A percentile compares a stretch with the other conserved stretches of the same genome.
Evolutionary conservation across 2,113 vertebrate genomes (phyloP).

Genomic region (Etheostoma spectabile): DNA sequence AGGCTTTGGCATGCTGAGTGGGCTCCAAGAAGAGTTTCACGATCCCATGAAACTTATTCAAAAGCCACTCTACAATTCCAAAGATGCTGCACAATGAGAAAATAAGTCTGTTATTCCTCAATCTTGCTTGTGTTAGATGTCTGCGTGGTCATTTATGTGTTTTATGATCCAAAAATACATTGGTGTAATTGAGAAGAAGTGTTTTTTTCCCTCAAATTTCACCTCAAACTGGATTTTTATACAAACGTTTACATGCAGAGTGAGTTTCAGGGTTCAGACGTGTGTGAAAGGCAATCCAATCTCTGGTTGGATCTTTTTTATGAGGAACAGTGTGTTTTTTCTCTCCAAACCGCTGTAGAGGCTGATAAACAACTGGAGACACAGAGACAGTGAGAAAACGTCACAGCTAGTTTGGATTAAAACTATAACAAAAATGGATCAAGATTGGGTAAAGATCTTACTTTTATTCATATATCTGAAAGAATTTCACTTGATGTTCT

Average conservation of each 20-base stretch:
- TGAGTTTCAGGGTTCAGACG: background rate
- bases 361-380: constrained; percentile 23
- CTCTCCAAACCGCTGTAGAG: constrained; percentile 5
- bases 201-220: background rate
- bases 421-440: background rate
- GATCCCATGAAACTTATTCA: constrained; percentile 33
- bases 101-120: constrained; percentile 28
- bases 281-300: background rate
- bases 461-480: background rate
- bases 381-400: background rate
- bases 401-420: background rate
- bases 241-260: constrained; percentile 1
- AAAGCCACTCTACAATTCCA: constrained; percentile 29
- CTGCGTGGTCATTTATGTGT: constrained; percentile 40
- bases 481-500: background rate
- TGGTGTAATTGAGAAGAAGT: constrained; percentile 31
- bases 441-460: background rate
- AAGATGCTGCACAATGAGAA: constrained; percentile 29
- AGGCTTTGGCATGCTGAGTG: constrained; percentile 11
- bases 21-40: constrained; percentile 37
- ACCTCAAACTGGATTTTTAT: constrained; percentile 24
- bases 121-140: constrained; percentile 20
- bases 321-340: constrained; percentile 6
- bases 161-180: constrained; percentile 53
- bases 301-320: constrained; percentile 39